phyloP scores from a whole-genome alignment of 1,140 invertebrate species.

The Ctenoplectra terminalis region DNA sequence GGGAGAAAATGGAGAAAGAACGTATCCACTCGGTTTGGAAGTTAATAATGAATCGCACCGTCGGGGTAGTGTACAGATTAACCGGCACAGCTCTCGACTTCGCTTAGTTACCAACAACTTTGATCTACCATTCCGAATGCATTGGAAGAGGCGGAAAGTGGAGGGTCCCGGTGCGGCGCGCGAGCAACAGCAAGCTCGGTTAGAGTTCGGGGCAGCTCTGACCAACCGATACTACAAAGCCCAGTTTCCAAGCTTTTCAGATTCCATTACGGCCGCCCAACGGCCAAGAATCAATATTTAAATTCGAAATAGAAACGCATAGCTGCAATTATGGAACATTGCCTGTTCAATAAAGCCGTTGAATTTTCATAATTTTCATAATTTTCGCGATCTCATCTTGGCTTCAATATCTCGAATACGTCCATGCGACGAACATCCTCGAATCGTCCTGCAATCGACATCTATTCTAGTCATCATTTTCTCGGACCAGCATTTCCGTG shows the following conservation, averaged over 20 bases:
- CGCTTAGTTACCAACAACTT: slow-evolving; percentile 68
- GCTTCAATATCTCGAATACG: not conserved
- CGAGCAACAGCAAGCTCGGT: not conserved
- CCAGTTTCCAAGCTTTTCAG: slow-evolving; percentile 54
- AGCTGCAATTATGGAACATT: slow-evolving; percentile 50
- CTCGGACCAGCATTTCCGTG: no score
- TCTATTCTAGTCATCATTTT: not conserved
- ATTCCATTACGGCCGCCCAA: slow-evolving; percentile 69
- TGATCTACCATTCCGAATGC: slow-evolving; percentile 71
- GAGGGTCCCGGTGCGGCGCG: not conserved
- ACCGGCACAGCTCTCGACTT: slow-evolving; percentile 44
- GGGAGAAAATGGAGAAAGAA: not conserved
- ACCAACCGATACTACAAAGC: slow-evolving; percentile 43
- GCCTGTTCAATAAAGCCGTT: slow-evolving; percentile 23
- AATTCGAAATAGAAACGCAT: slow-evolving; percentile 70
- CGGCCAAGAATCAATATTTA: slow-evolving; percentile 76
- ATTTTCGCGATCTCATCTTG: no score
- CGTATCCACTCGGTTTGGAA: not conserved
- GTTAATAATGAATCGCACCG: slow-evolving; percentile 46
- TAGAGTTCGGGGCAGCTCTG: not conserved
- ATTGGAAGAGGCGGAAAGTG: slow-evolving; percentile 3
- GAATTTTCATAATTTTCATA: slow-evolving; percentile 27
- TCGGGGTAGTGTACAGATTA: slow-evolving; percentile 6
- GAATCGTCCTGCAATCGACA: not conserved
- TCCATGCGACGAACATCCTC: not conserved